These are phyloP conservation scores for Heliconius charithonia DNA, from an alignment of 2,888 invertebrate species.

Conservation along the genomic window DNA sequence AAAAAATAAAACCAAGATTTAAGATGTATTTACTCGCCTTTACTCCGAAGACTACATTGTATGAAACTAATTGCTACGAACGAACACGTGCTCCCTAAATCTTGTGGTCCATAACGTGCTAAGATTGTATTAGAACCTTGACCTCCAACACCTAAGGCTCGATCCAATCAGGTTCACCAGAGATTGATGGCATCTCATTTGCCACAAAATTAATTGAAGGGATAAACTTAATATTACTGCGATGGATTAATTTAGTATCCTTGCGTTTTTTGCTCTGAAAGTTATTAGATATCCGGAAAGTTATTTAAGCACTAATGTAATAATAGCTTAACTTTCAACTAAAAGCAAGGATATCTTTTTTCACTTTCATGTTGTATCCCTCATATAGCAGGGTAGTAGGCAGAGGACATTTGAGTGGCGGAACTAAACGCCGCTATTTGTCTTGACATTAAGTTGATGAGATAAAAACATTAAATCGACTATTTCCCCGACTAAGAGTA, in stretches of 20 bases:
- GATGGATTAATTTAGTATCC: conserved; percentile 10
- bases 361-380: too few species aligned
- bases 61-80: not conserved
- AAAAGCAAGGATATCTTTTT: not conserved
- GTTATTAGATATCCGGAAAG: not conserved
- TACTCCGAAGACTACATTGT: not conserved
- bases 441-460: too few species aligned
- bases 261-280: not conserved
- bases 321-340: not conserved
- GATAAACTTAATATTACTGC: conserved; percentile 24
- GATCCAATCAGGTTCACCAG: conserved; percentile 68
- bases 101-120: conserved; percentile 28
- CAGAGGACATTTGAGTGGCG: too few species aligned
- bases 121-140: conserved; percentile 43
- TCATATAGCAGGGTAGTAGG: too few species aligned
- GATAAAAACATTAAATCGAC: too few species aligned
- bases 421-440: too few species aligned
- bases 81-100: conserved; percentile 29
- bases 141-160: conserved; percentile 56
- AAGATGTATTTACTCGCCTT: not conserved
- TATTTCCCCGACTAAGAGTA: too few species aligned
- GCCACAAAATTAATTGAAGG: conserved; percentile 62
- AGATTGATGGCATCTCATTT: conserved; percentile 70
- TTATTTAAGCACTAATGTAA: not conserved
- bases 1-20: too few species aligned